phyloP scores from a whole-genome alignment of 2,888 invertebrate genomes.

The Meliscaeva auricollis region DNA sequence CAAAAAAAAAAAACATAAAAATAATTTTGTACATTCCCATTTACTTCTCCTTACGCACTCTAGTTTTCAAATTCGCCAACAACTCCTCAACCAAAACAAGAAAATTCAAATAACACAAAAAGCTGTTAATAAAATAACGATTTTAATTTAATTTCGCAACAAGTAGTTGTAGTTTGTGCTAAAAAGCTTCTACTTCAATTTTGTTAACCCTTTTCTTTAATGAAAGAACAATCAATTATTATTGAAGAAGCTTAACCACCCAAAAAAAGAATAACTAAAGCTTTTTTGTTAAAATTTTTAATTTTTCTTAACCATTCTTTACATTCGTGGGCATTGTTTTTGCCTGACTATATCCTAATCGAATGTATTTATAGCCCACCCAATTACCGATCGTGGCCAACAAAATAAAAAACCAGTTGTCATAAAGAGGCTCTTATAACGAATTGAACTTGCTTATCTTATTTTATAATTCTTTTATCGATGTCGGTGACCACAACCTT shows the following conservation, averaged over 20 bases:
- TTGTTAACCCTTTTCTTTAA: not conserved
- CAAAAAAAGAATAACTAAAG: not conserved
- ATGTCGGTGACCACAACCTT: slow-evolving; percentile 4
- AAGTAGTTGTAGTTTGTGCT: not conserved
- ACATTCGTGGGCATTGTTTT: not conserved
- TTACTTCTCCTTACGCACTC: not conserved
- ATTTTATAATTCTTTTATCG: slow-evolving; percentile 34
- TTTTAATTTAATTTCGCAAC: slow-evolving; percentile 6
- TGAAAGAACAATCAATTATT: not conserved
- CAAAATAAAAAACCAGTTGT: slow-evolving; percentile 12
- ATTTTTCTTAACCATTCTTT: not conserved
- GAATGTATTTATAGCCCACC: slow-evolving; percentile 24
- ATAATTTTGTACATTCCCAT: not conserved
- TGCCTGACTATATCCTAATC: slow-evolving; percentile 37
- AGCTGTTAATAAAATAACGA: slow-evolving; percentile 9
- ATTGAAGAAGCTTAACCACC: not conserved
- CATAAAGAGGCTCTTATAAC: slow-evolving; percentile 33
- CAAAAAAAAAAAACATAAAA: not conserved
- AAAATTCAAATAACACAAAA: not conserved
- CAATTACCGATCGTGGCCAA: slow-evolving; percentile 16
- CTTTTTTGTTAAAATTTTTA: not conserved
- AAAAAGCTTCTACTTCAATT: slow-evolving; percentile 10
- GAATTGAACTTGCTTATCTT: slow-evolving; percentile 33
- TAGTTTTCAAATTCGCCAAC: not conserved
- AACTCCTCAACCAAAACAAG: not conserved